phyloP scores from a whole-genome alignment of 2,113 vertebrate species.

The Tetraodon nigroviridis region DNA sequence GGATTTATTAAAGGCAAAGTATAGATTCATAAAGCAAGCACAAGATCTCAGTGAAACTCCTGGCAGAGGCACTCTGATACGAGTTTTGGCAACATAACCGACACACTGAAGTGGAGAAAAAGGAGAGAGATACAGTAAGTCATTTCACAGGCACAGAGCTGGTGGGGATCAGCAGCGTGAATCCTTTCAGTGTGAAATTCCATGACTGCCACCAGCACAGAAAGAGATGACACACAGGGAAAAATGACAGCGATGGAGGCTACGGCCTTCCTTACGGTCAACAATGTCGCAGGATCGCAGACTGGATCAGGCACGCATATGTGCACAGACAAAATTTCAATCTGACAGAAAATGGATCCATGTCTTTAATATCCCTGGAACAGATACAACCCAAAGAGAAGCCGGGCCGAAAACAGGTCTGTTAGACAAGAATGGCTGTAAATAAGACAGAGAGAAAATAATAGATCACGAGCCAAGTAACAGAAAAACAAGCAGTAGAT shows the following conservation, averaged over 20 bases:
- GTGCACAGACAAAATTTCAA: slow-evolving; percentile 8
- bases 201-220: slow-evolving; percentile 41
- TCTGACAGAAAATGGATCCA: background rate
- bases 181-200: slow-evolving; percentile 54
- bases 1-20: slow-evolving; percentile 6
- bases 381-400: background rate
- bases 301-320: slow-evolving; percentile 15
- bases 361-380: background rate
- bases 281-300: slow-evolving; percentile 29
- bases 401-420: background rate
- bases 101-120: slow-evolving; percentile 18
- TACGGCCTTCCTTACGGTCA: slow-evolving; percentile 29
- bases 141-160: slow-evolving; percentile 55
- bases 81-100: slow-evolving; percentile 43
- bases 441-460: background rate
- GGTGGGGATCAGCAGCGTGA: slow-evolving; percentile 53
- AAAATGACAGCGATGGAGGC: slow-evolving; percentile 38
- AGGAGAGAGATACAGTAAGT: slow-evolving; percentile 32
- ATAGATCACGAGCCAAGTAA: background rate
- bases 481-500: background rate
- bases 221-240: slow-evolving; percentile 39
- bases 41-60: slow-evolving; percentile 38
- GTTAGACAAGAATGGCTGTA: slow-evolving; percentile 3
- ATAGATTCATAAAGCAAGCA: slow-evolving; percentile 3
- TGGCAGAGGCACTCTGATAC: slow-evolving; percentile 43